Evolutionary conservation across 2,797 vertebrate genomes (phyloP).

Genomic region (Chaetodon trifasciatus): DNA sequence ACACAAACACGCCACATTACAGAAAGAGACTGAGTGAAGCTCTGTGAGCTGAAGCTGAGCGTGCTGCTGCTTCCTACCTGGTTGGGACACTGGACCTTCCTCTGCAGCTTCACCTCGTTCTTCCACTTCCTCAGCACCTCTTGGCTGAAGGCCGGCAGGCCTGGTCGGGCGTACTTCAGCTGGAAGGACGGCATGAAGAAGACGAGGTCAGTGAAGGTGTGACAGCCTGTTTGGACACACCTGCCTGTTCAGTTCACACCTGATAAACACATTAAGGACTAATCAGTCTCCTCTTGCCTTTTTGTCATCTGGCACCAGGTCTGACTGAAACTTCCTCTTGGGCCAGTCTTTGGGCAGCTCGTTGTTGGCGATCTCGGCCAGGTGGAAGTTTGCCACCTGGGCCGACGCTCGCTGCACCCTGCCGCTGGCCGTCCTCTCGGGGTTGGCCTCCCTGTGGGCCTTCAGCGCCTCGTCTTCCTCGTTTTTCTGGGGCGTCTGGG

Average conservation of each 20-base stretch:
- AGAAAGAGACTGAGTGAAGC: no score
- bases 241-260: no score
- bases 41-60: not conserved
- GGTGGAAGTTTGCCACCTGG: conserved; percentile 93
- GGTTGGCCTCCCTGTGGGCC: conserved; percentile 74
- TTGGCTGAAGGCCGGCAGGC: conserved; percentile 94
- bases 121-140: conserved; percentile 96
- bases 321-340: conserved; percentile 94
- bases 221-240: no score
- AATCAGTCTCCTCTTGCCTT: conserved; percentile 83
- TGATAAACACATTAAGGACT: no score
- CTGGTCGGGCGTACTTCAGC: conserved; percentile 94
- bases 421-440: conserved; percentile 86
- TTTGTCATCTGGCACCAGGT: conserved; percentile 94
- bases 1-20: accelerated
- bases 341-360: conserved; percentile 96
- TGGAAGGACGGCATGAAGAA: conserved; percentile 48
- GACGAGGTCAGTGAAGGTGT: not conserved
- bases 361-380: conserved; percentile 93
- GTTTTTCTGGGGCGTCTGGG: conserved; percentile 77
- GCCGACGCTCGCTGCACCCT: conserved; percentile 92
- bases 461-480: conserved; percentile 75
- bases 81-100: conserved; percentile 94
- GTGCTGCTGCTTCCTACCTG: conserved; percentile 83
- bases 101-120: conserved; percentile 93